These are phyloP conservation scores for Thamnophis elegans DNA, from an alignment of 2,797 vertebrate species.

Conservation along the genomic window DNA sequence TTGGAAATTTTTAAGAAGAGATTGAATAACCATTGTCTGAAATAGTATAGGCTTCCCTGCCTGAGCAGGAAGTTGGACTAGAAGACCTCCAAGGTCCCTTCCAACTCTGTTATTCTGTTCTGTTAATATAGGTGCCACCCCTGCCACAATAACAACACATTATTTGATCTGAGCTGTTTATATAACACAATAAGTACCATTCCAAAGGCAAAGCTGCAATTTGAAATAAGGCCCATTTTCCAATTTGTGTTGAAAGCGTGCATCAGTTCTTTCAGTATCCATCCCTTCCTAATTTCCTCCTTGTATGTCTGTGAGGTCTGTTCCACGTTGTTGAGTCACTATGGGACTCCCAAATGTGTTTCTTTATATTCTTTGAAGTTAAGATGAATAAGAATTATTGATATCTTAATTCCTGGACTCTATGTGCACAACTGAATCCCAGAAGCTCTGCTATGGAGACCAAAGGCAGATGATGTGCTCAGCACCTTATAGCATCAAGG, in stretches of 20 bases:
- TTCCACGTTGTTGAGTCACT: background rate
- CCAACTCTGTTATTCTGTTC: background rate
- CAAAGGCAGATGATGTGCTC: background rate
- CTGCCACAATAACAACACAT: background rate
- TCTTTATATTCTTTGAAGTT: conserved; percentile 3
- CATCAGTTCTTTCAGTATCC: background rate
- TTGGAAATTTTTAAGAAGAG: background rate
- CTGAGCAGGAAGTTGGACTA: background rate
- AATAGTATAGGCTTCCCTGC: background rate
- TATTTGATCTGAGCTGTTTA: background rate
- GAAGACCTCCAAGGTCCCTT: background rate
- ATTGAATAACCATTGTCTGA: background rate
- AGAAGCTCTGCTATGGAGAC: background rate
- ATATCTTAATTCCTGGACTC: background rate
- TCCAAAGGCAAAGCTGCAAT: background rate
- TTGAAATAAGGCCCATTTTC: background rate
- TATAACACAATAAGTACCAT: background rate
- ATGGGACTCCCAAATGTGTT: background rate
- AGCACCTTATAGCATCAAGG: background rate
- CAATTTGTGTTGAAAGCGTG: background rate
- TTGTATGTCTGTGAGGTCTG: background rate
- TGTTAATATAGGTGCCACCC: background rate
- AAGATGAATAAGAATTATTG: conserved; percentile 26
- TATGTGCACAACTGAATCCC: background rate
- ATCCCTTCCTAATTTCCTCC: background rate